phyloP scores from a whole-genome alignment of 2,113 vertebrate species.

The Paradoxurus hermaphroditus region DNA sequence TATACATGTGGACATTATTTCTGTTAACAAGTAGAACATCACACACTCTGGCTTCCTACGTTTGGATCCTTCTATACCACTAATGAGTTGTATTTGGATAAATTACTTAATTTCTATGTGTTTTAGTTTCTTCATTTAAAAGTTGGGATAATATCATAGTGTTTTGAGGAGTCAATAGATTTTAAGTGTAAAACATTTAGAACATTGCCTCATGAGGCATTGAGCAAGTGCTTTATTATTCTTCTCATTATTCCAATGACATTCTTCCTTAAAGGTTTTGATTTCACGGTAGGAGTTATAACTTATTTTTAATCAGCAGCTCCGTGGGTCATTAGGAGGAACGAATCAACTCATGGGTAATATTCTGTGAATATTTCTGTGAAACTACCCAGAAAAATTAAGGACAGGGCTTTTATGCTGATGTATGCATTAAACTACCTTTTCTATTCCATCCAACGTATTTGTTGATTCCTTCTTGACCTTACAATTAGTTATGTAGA shows the following conservation, averaged over 20 bases:
- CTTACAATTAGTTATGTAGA: neutral
- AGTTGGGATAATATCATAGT: neutral
- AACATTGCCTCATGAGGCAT: neutral
- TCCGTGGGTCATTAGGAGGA: neutral
- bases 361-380: neutral
- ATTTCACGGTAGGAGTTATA: neutral
- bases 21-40: neutral
- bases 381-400: neutral
- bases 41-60: neutral
- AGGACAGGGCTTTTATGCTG: too few species aligned
- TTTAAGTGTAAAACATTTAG: neutral
- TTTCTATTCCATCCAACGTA: neutral
- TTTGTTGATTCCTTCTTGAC: neutral
- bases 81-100: neutral
- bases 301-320: neutral
- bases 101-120: neutral
- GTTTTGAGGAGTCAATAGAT: neutral
- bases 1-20: neutral
- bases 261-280: neutral
- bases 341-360: neutral
- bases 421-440: neutral
- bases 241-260: neutral
- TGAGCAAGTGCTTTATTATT: neutral
- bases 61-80: neutral
- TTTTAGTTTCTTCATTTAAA: neutral